Percentiles rank a stretch among this genome's conserved stretches.
These are phyloP conservation scores for Ostrea edulis DNA, from an alignment of 1,140 invertebrate genomes.

Conservation along the genomic window DNA sequence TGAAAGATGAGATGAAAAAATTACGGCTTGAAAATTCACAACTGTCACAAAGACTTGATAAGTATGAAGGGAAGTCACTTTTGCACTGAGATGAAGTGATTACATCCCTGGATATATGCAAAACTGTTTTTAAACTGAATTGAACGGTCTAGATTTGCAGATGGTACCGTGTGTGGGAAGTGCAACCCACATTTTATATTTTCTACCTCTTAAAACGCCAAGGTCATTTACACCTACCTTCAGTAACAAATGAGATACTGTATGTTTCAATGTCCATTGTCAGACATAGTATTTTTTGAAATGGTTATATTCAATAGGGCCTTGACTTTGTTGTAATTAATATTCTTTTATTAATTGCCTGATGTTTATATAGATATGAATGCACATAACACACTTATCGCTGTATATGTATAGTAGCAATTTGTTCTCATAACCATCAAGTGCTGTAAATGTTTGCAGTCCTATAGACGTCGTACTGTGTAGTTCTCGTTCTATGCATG, in stretches of 20 bases:
- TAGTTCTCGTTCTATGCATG: background rate
- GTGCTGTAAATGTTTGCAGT: background rate
- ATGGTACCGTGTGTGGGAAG: background rate
- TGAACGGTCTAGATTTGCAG: background rate
- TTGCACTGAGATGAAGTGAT: background rate
- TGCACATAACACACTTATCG: background rate
- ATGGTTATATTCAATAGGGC: background rate
- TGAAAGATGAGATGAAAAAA: constrained; percentile 75
- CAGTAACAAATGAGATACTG: background rate
- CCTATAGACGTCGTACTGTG: background rate
- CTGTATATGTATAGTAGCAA: background rate
- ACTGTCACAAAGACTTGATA: constrained; percentile 89
- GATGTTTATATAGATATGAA: background rate
- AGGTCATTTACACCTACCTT: background rate
- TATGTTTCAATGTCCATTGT: background rate
- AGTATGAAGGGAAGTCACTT: constrained; percentile 65
- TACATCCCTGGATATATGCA: background rate
- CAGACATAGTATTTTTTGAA: background rate
- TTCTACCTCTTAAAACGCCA: constrained; percentile 6
- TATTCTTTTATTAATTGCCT: background rate
- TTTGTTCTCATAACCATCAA: background rate
- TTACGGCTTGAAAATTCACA: constrained; percentile 94
- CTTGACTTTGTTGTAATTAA: background rate
- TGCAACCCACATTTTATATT: background rate
- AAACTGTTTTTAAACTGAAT: background rate